phyloP scores from a whole-genome alignment of 1,140 invertebrate genomes.

The Pachyrhynchus sulphureomaculatus region DNA sequence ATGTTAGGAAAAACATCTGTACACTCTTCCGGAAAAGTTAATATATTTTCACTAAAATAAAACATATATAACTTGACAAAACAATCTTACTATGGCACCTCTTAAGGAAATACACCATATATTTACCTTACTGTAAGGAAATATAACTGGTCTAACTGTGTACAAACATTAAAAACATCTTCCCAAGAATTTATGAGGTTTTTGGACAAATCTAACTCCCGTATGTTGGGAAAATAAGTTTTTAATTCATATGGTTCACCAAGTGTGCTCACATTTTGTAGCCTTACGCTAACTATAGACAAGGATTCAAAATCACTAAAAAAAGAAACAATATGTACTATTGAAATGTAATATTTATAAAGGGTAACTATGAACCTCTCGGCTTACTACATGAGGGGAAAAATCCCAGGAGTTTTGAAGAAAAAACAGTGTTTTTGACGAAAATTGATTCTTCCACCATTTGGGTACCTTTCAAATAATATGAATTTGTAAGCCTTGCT shows the following conservation, averaged over 20 bases:
- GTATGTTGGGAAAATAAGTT: conserved; percentile 68
- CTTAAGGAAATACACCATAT: too few relatives aligned
- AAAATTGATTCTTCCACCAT: too few relatives aligned
- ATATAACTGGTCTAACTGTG: conserved; percentile 67
- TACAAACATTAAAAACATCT: conserved; percentile 69
- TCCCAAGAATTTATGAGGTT: conserved; percentile 83
- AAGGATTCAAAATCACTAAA: conserved; percentile 73
- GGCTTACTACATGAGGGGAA: too few relatives aligned
- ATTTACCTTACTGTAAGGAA: conserved; percentile 72
- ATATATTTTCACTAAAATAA: conserved; percentile 47
- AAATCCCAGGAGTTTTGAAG: too few relatives aligned
- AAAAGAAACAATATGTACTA: too few relatives aligned
- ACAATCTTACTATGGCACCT: too few relatives aligned
- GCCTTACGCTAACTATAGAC: conserved; percentile 67
- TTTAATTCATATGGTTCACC: conserved; percentile 62
- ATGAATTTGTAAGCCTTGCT: too few relatives aligned
- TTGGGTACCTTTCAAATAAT: too few relatives aligned
- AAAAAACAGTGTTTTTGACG: too few relatives aligned
- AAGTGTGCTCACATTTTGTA: conserved; percentile 66
- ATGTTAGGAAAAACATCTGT: conserved; percentile 37
- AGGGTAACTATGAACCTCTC: too few relatives aligned
- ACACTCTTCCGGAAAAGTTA: conserved; percentile 41
- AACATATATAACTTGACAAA: too few relatives aligned
- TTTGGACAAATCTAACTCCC: conserved; percentile 77
- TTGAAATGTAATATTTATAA: too few relatives aligned